Evolutionary conservation across 2,113 vertebrate species (phyloP), one percentile per base, ranked within the genome.

Genomic region (Mirounga angustirostris): DNA sequence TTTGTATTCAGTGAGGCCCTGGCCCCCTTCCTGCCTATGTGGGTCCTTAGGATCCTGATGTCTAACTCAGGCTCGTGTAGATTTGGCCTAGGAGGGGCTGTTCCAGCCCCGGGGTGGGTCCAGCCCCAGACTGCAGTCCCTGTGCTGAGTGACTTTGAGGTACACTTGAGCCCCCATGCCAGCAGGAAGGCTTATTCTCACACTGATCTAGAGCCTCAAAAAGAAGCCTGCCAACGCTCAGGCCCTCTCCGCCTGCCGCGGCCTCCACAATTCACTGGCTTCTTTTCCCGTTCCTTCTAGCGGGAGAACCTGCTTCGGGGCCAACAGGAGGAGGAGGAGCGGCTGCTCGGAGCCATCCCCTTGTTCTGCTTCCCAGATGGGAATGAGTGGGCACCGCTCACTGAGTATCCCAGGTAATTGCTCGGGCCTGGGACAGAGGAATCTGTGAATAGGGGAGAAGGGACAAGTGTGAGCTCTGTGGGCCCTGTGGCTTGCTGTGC

Each of bases 291-390:
- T 97, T 85, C 0, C 1, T 97, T 95, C 1, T 97, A 99, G 99
- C 98, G 98, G 0, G 99, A 99, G 96, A 99, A 99, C 87, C 97
- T 99, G 99, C 98, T 99, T 56, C 99, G 98, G 78, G 99, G 98
- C 78, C 99, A 99, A 95, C 99, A 99, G 96, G 99, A 99, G 98
- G 99, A 99, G 73, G 99, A 99, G 89, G 99, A 99, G 88, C 99
- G 99, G 96, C 99, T 99, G 1, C 97, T 99, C 0, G 98, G 99
- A 63, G 99, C 99, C 22, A 99, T 99, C 92, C 99, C 99, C 1
- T 99, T 99, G 59, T 99, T 99, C 97, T 99, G 99, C 98, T 99
- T 99, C 97, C 99, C 99, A 0, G 99, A 99, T 0, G 99, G 99
- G 63, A 99, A 99, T 78, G 99, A 98, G 98, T 99, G 99, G 99